phyloP scores from a whole-genome alignment of 2,888 invertebrate species.

The Hemaris fuciformis region DNA sequence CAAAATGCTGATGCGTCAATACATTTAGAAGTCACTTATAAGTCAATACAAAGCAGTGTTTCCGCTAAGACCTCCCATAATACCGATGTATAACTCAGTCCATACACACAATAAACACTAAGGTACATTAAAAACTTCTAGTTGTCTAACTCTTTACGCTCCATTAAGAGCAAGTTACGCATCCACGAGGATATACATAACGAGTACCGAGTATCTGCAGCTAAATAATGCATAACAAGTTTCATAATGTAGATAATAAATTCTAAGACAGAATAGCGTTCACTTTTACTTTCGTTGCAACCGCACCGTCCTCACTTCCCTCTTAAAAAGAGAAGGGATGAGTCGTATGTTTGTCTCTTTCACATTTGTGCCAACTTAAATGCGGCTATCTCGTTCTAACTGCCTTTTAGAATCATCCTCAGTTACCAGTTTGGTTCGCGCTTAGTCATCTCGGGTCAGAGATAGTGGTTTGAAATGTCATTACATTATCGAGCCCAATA shows the following conservation, averaged over 20 bases:
- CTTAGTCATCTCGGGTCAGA: constrained; percentile 69
- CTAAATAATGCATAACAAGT: constrained; percentile 42
- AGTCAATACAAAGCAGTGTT: constrained; percentile 40
- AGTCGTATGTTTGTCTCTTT: constrained; percentile 43
- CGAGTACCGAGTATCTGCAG: constrained; percentile 18
- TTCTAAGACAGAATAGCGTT: constrained; percentile 55
- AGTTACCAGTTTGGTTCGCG: constrained; percentile 60
- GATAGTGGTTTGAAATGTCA: constrained; percentile 68
- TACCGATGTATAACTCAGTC: not conserved
- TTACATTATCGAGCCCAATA: constrained; percentile 51
- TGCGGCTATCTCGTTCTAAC: constrained; percentile 41
- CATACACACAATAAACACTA: not conserved
- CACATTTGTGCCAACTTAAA: constrained; percentile 21
- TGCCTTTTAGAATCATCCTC: constrained; percentile 49
- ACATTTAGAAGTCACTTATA: constrained; percentile 47
- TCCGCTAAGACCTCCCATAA: constrained; percentile 25
- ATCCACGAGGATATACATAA: constrained; percentile 22
- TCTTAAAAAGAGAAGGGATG: constrained; percentile 53
- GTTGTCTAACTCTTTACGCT: not conserved
- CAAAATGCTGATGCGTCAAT: constrained; percentile 44
- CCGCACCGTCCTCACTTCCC: constrained; percentile 60
- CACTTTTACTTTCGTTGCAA: constrained; percentile 73
- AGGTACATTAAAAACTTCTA: not conserved
- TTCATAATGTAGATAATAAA: constrained; percentile 48
- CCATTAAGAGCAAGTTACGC: constrained; percentile 4